These are phyloP conservation scores for Muschampia plurimacula DNA, from an alignment of 2,888 invertebrate genomes.

Conservation along the genomic window DNA sequence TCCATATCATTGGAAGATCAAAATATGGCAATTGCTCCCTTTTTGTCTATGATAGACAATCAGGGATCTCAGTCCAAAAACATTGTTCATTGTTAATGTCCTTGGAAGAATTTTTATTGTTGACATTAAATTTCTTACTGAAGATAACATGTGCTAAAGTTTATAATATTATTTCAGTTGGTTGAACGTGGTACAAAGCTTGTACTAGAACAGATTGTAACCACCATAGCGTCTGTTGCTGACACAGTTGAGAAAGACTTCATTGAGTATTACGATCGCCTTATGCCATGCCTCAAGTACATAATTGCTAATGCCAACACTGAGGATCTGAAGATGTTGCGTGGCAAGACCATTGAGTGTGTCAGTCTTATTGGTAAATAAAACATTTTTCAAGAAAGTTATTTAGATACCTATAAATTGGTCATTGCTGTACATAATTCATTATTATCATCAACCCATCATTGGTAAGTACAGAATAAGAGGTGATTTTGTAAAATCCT, in stretches of 20 bases:
- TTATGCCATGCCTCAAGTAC: constrained; percentile 98
- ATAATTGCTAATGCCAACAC: constrained; percentile 97
- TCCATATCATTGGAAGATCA: constrained; percentile 83
- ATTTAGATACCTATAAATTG: neutral
- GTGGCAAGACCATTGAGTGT: constrained; percentile 99
- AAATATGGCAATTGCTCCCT: constrained; percentile 76
- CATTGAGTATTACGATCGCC: constrained; percentile 95
- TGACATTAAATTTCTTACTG: neutral
- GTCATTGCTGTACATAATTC: neutral
- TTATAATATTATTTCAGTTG: constrained; percentile 77
- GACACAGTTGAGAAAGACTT: constrained; percentile 99
- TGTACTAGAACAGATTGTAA: constrained; percentile 99
- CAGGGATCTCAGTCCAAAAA: constrained; percentile 80
- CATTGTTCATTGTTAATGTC: constrained; percentile 48
- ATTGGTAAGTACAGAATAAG: neutral
- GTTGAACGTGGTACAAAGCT: constrained; percentile 97
- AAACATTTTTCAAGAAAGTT: neutral
- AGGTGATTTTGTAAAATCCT: neutral
- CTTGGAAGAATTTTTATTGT: neutral
- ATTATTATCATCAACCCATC: neutral
- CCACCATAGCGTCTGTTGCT: constrained; percentile 99
- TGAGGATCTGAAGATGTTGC: constrained; percentile 94
- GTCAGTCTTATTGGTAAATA: constrained; percentile 96
- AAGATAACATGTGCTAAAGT: neutral
- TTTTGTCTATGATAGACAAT: constrained; percentile 66